Percentiles rank a stretch among this genome's conserved stretches.
phyloP scores from a whole-genome alignment of 2,113 vertebrate genomes.

The Puffinus mauretanicus region DNA sequence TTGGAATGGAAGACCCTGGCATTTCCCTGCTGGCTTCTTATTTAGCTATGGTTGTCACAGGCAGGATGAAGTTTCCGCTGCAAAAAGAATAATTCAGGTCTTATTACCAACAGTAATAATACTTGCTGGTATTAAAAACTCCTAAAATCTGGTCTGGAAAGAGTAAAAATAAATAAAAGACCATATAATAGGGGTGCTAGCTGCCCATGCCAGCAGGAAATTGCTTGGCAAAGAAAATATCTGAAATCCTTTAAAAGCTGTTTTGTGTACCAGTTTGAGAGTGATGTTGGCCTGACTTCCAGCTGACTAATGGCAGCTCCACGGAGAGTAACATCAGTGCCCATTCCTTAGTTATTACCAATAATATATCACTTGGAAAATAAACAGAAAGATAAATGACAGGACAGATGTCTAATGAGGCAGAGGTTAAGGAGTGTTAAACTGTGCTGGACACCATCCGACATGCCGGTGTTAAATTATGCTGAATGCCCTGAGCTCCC shows the following conservation, averaged over 20 bases:
- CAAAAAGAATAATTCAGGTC: not conserved
- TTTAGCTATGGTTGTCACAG: not conserved
- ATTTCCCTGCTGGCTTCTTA: not conserved
- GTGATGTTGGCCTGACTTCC: not conserved
- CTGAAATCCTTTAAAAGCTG: conserved; percentile 27
- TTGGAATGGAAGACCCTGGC: not conserved
- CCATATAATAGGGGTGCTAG: not conserved
- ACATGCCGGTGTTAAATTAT: conserved; percentile 72
- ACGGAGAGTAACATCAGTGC: not conserved
- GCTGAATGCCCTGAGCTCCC: conserved; percentile 54
- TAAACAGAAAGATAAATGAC: conserved; percentile 69
- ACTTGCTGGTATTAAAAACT: not conserved
- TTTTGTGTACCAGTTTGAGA: not conserved
- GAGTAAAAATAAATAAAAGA: conserved; percentile 5
- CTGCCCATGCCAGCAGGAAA: conserved; percentile 47
- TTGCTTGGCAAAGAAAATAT: conserved; percentile 49
- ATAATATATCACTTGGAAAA: conserved; percentile 59
- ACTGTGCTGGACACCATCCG: conserved; percentile 67
- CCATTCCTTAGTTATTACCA: conserved; percentile 59
- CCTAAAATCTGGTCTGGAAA: conserved; percentile 12
- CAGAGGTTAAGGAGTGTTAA: conserved; percentile 74
- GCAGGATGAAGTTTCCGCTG: conserved; percentile 14
- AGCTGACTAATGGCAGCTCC: conserved; percentile 21
- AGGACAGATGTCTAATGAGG: conserved; percentile 70
- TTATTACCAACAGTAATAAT: not conserved